A percentile compares a stretch with the other conserved stretches of the same genome.
phyloP scores from a whole-genome alignment of 2,888 invertebrate species.

The Drosophila monieri region DNA sequence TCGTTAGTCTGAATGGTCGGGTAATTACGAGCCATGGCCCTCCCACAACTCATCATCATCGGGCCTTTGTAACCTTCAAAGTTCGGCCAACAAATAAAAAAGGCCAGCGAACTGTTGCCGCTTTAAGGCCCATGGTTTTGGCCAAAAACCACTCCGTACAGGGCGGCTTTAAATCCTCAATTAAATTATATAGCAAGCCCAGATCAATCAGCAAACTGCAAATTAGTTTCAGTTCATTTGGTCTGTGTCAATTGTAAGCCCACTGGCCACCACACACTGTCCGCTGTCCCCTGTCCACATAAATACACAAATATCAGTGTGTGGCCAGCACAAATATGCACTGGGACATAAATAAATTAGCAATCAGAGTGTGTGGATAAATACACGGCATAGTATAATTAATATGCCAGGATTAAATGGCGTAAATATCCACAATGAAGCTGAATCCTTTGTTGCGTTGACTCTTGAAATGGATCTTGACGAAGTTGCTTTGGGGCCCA shows the following conservation, averaged over 20 bases:
- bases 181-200: slow-evolving; percentile 5
- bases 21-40: slow-evolving; percentile 38
- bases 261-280: slow-evolving; percentile 6
- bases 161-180: slow-evolving; percentile 2
- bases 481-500: slow-evolving; percentile 81
- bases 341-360: slow-evolving; percentile 30
- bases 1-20: slow-evolving; percentile 42
- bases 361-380: slow-evolving; percentile 13
- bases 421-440: slow-evolving; percentile 84
- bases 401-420: slow-evolving; percentile 47
- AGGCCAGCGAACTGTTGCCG: not conserved
- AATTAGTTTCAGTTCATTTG: slow-evolving; percentile 42
- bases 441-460: slow-evolving; percentile 83
- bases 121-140: not conserved
- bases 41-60: slow-evolving; percentile 15
- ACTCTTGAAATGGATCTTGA: slow-evolving; percentile 84
- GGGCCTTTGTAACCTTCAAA: slow-evolving; percentile 21
- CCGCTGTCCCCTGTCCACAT: slow-evolving; percentile 4
- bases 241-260: slow-evolving; percentile 19
- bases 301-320: slow-evolving; percentile 13
- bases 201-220: slow-evolving; percentile 20
- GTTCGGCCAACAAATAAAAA: not conserved
- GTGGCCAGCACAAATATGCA: slow-evolving; percentile 22
- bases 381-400: slow-evolving; percentile 12
- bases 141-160: too few relatives aligned